Evolutionary conservation across 2,888 invertebrate species (phyloP).

Genomic region (Sesia apiformis): DNA sequence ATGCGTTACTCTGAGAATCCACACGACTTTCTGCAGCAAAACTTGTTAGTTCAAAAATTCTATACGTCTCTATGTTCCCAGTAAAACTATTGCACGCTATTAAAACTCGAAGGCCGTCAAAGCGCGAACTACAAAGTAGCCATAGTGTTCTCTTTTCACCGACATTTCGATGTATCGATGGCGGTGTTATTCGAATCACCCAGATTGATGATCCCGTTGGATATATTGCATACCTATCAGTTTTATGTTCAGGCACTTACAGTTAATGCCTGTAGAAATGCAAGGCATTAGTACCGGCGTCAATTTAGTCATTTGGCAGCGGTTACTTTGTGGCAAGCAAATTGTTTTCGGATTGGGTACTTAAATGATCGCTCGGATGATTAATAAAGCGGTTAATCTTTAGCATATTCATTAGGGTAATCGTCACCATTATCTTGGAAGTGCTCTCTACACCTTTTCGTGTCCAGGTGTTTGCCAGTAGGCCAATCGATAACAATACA

Average conservation of each 20-base stretch:
- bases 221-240: slow-evolving; percentile 68
- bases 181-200: slow-evolving; percentile 36
- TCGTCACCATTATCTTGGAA: background rate
- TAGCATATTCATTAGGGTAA: background rate
- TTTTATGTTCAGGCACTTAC: slow-evolving; percentile 65
- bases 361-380: slow-evolving; percentile 28
- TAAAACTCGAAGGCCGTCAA: slow-evolving; percentile 14
- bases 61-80: slow-evolving; percentile 1
- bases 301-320: slow-evolving; percentile 29
- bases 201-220: slow-evolving; percentile 47
- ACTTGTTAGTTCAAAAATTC: background rate
- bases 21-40: too few species aligned
- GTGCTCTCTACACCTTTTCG: too few species aligned
- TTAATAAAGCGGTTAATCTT: slow-evolving; percentile 12
- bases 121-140: slow-evolving; percentile 18
- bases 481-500: too few species aligned
- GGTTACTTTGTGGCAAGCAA: slow-evolving; percentile 33
- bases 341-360: slow-evolving; percentile 36
- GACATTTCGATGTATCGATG: slow-evolving; percentile 14
- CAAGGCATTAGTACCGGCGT: slow-evolving; percentile 48
- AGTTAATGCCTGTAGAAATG: slow-evolving; percentile 61
- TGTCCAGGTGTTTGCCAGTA: too few species aligned
- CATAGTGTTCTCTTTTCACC: slow-evolving; percentile 19
- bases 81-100: background rate
- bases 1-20: too few species aligned